phyloP scores from a whole-genome alignment of 2,113 vertebrate species.

The Galbula dea region DNA sequence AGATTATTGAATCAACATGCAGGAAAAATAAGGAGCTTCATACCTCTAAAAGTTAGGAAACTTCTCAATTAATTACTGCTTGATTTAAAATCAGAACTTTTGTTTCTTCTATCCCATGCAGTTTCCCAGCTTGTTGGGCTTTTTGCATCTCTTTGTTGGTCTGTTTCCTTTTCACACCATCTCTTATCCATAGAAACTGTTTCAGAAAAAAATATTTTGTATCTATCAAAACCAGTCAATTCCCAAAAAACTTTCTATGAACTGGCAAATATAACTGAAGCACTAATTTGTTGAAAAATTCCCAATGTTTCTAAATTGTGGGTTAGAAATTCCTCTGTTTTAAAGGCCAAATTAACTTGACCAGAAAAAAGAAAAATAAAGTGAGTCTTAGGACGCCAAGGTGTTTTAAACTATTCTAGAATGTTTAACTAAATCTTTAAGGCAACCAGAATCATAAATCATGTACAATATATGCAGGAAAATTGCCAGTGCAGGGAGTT shows the following conservation, averaged over 20 bases:
- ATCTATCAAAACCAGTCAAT: neutral
- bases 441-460: neutral
- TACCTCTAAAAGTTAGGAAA: neutral
- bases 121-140: neutral
- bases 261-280: neutral
- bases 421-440: neutral
- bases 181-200: neutral
- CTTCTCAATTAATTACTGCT: neutral
- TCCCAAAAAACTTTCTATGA: neutral
- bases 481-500: neutral
- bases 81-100: neutral
- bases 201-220: neutral
- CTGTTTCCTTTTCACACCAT: neutral
- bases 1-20: neutral
- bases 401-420: neutral
- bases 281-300: neutral
- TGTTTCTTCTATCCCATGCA: neutral
- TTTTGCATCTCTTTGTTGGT: neutral
- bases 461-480: neutral
- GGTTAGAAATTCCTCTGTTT: neutral
- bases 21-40: neutral
- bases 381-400: neutral
- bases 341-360: neutral
- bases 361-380: neutral
- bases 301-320: neutral